Conservation (phyloP, 1,140 invertebrate species). For the Drosophila athabasca region DNA sequence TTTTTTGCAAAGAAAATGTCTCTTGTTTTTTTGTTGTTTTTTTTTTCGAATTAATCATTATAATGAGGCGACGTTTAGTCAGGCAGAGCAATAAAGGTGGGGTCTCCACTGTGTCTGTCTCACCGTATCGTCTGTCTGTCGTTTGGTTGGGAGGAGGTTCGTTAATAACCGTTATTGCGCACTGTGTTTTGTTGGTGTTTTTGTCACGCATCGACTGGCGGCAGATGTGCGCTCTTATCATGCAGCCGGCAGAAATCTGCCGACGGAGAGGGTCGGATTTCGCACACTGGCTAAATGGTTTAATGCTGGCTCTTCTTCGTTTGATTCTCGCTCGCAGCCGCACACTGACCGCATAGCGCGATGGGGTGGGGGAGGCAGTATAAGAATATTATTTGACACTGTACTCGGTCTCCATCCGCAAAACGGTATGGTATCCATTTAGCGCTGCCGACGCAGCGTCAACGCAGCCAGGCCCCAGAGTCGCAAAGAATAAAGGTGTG, state of each 20-base stretch:
- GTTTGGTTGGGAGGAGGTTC: conserved; percentile 4
- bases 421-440: too few species aligned
- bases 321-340: too few species aligned
- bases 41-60: conserved; percentile 65
- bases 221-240: conserved; percentile 68
- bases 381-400: not conserved
- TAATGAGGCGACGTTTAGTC: conserved; percentile 72
- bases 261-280: not conserved
- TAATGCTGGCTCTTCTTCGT: too few species aligned
- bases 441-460: conserved; percentile 20
- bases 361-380: not conserved
- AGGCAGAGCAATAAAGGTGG: conserved; percentile 44
- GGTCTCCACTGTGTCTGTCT: conserved; percentile 33
- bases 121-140: too few species aligned
- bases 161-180: conserved; percentile 77
- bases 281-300: conserved; percentile 1
- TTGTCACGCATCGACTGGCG: conserved; percentile 66
- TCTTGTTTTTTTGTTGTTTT: conserved; percentile 36
- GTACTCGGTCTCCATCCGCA: too few species aligned
- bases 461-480: conserved; percentile 24
- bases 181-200: conserved; percentile 38
- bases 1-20: conserved; percentile 49
- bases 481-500: too few species aligned
- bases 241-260: not conserved
- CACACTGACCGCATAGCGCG: too few species aligned